A percentile compares a stretch with the other conserved stretches of the same genome.
phyloP scores from a whole-genome alignment of 2,888 invertebrate genomes.

The Mongoloraphidia duomilia region DNA sequence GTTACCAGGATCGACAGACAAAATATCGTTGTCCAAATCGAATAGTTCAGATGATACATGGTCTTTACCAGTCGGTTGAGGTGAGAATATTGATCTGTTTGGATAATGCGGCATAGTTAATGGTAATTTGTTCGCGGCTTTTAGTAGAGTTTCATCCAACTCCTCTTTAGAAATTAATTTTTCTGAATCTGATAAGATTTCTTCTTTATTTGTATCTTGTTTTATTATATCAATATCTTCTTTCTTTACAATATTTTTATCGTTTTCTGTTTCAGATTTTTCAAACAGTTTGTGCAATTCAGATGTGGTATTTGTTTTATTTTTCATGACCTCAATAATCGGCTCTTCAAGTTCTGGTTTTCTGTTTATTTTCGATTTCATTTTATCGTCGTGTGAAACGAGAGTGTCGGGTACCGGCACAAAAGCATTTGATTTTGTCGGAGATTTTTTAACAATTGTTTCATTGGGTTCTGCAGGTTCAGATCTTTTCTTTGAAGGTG shows the following conservation, averaged over 20 bases:
- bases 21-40: conserved; percentile 44
- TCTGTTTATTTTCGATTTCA: conserved; percentile 1
- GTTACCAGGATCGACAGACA: conserved; percentile 43
- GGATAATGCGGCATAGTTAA: conserved; percentile 22
- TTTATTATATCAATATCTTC: conserved; percentile 8
- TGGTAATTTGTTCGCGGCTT: conserved; percentile 19
- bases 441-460: conserved; percentile 9
- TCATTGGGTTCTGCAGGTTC: conserved; percentile 2
- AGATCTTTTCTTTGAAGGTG: background rate
- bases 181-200: conserved; percentile 8
- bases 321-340: too few species aligned
- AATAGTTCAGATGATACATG: conserved; percentile 35
- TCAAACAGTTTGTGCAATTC: conserved; percentile 1
- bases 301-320: too few species aligned
- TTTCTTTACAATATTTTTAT: conserved; percentile 7
- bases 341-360: background rate
- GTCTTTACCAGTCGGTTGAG: conserved; percentile 43
- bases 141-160: conserved; percentile 11
- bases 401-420: too few species aligned
- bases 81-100: conserved; percentile 55
- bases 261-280: conserved; percentile 13
- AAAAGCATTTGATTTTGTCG: conserved; percentile 7
- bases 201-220: conserved; percentile 3
- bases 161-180: conserved; percentile 17
- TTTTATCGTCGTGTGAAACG: conserved; percentile 20